phyloP scores from a whole-genome alignment of 2,797 vertebrate genomes.

The Cygnus olor region DNA sequence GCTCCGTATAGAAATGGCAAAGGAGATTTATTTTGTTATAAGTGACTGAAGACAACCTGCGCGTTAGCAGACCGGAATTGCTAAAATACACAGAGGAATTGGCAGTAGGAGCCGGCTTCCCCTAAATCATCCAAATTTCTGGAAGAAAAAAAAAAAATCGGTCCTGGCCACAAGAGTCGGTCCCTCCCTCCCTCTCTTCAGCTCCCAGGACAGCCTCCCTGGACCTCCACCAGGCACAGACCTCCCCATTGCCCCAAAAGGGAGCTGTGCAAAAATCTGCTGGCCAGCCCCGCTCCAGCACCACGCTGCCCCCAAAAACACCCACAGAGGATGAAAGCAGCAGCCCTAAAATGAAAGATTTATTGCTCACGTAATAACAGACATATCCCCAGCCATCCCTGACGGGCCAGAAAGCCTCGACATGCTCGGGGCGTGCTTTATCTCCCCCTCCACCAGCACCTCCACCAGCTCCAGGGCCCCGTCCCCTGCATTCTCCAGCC shows the following conservation, averaged over 20 bases:
- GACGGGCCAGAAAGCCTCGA: accelerated
- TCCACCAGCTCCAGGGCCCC: not conserved
- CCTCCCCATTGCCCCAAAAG: not conserved
- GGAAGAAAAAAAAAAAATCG: not conserved
- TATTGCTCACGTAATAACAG: accelerated
- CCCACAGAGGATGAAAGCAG: accelerated
- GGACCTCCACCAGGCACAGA: not conserved
- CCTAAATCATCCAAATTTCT: not conserved
- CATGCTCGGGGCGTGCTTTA: not conserved
- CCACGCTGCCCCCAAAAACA: not conserved
- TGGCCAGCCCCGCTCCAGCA: not conserved
- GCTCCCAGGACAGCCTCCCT: not conserved
- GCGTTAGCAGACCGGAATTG: not conserved
- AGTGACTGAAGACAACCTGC: not conserved
- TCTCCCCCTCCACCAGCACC: not conserved
- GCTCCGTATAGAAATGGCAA: not conserved
- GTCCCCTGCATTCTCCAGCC: not conserved
- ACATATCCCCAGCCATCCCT: accelerated
- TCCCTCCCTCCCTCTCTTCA: not conserved
- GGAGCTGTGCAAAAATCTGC: not conserved
- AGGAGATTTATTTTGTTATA: not conserved
- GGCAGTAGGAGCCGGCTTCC: not conserved
- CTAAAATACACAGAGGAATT: not conserved
- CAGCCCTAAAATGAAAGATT: not conserved
- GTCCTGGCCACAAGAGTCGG: not conserved